Base-by-base conservation (phyloP, 2,113 vertebrate species). In the Cyprinus carpio region DNA sequence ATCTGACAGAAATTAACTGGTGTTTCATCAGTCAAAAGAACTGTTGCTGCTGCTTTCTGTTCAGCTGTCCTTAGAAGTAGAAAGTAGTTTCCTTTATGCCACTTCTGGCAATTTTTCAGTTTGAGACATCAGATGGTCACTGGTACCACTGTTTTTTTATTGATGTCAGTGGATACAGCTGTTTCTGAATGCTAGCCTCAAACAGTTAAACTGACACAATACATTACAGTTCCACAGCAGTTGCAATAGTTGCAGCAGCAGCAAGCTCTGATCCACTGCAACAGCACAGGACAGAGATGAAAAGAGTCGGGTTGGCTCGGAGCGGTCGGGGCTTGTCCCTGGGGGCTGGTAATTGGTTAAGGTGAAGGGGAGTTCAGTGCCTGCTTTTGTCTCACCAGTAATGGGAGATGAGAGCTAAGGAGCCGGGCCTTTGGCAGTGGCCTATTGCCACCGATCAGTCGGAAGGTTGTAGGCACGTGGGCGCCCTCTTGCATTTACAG, bases 41-140 rank as follows among this genome's bases (percentile, higher is more conserved):
- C 91, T 89, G 90, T 89, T 87, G 75, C 92, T 92, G 90, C 89
- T 85, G 71, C 90, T 92, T 87, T 89, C 89, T 92, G 91, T 90
- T 91, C 87, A 90, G 90, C 84, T 87, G 90, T 92, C 86, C 92
- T 92, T 92, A 90, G 93, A 94, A 93, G 93, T 92, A 92, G 86
- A 93, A 91, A 92, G 31, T 89, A 90, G 89, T 82, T 84, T 84
- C 34, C 71, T 65, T 15, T 60, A 75, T 77, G 20, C 65, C 72
- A 78, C 27, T 54, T 88, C 49, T 34, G 62, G n/a, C 46, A 43
- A 23, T 83, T 78, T 80, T 23, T 82, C 58, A 71, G 71, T 74
- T 69, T 43, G 49, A 71, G 71, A 43, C 37, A 75, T 83, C 58
- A 64, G 13, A 37, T 85, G 40, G 56, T 69, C 75, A 78, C 58